Base-by-base conservation (phyloP, 1,140 invertebrate species). In the Drosophila cardini region DNA sequence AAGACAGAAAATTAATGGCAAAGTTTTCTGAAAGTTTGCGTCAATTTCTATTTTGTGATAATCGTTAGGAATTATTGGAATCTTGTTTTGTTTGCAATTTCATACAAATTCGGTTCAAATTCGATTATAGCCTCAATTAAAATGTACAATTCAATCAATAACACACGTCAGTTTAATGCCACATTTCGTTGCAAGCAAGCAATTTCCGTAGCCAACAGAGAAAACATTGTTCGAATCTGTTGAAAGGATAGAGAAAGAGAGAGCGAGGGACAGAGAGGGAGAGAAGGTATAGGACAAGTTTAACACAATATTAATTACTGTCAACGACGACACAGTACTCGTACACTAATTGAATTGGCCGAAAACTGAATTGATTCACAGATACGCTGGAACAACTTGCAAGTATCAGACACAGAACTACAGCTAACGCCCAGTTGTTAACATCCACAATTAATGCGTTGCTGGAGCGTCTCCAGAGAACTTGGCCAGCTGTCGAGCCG, bases 381-480 rank as follows among this genome's bases (percentile, higher is more conserved):
- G 91, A 92, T 58, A 92, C 91, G 1, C 53, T 92, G 43, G 91
- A 92, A 38, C 91, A 92, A 53, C 52, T 92, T 72, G 83, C 91
- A 9, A 87, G 72, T 46, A 92, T 92, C 46, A 73, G 89, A 9
- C 85, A 89, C 58, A 70, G 89, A 32, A 92, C 91, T 8, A 92
- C 91, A 15, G 86, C 91, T 6, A 92, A 91, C 62, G 90, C 91
- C 0, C 90, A 92, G 70, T 73, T 79, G 57, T 56, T 92, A 13
- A 92, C 91, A n/a, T 78, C 77, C 8, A 91, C 90, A 13, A 75
- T 92, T 30, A 91, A 85, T 60, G 74, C 63, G n/a, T 56, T 92
- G 61, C 72, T 92, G 26, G 71, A 74, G 30, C 85, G 83, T 8
- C 60, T 92, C 36, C 78, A 90, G 42, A 56, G 80, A 36, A 82